phyloP scores from a whole-genome alignment of 2,113 vertebrate species.

The Eidolon helvum region DNA sequence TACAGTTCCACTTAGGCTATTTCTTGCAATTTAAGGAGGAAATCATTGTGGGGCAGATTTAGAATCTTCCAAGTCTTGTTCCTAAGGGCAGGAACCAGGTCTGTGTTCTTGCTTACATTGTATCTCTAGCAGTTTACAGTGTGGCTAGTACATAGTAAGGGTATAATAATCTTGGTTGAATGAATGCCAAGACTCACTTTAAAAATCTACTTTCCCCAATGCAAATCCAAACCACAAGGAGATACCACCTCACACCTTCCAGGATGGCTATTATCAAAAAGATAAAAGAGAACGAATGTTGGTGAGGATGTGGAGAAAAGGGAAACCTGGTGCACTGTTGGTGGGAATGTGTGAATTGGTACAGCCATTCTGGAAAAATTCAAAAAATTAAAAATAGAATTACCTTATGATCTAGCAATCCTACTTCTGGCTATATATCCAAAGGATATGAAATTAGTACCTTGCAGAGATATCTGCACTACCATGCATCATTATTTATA shows the following conservation, averaged over 20 bases:
- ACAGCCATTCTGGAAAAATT: not conserved
- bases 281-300: not conserved
- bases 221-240: not conserved
- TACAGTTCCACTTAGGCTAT: not conserved
- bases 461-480: not conserved
- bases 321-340: not conserved
- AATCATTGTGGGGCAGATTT: too few species aligned
- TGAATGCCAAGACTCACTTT: not conserved
- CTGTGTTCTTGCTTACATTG: not conserved
- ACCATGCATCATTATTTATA: not conserved
- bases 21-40: not conserved
- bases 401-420: not conserved
- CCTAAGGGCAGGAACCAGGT: not conserved
- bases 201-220: not conserved
- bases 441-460: not conserved
- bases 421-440: not conserved
- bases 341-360: not conserved
- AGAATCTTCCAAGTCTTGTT: not conserved
- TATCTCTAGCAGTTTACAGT: not conserved
- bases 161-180: not conserved
- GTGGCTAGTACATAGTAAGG: not conserved
- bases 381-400: not conserved
- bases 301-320: not conserved
- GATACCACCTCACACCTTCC: not conserved
- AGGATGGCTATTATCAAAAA: not conserved